Evolutionary conservation across 2,113 vertebrate species (phyloP).

Genomic region (Reinhardtius hippoglossoides): DNA sequence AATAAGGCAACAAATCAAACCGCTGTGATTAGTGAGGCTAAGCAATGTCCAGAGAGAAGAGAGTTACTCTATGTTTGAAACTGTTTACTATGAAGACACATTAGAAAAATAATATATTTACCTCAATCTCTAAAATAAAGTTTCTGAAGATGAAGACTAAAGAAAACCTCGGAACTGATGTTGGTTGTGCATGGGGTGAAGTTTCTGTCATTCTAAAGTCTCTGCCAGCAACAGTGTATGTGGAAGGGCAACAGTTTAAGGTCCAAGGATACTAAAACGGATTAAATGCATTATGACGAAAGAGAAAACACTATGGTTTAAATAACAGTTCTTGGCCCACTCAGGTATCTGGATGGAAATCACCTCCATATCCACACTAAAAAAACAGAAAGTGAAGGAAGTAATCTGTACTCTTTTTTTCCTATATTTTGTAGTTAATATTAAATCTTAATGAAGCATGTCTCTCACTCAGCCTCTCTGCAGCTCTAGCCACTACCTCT

Average conservation of each 20-base stretch:
- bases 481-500: constrained; percentile 51
- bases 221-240: constrained; percentile 34
- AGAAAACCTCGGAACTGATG: constrained; percentile 35
- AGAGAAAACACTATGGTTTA: constrained; percentile 70
- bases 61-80: constrained; percentile 34
- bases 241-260: constrained; percentile 66
- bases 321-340: constrained; percentile 76
- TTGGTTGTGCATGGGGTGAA: constrained; percentile 26
- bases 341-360: constrained; percentile 60
- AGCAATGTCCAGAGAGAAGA: constrained; percentile 43
- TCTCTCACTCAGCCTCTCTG: constrained; percentile 48
- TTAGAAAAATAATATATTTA: constrained; percentile 73
- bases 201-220: constrained; percentile 29
- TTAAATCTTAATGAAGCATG: constrained; percentile 53
- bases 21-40: constrained; percentile 45
- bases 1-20: constrained; percentile 66
- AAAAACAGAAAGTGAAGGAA: constrained; percentile 59
- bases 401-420: constrained; percentile 46
- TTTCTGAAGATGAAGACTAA: constrained; percentile 20
- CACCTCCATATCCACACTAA: constrained; percentile 50
- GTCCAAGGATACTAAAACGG: constrained; percentile 54
- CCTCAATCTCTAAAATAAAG: constrained; percentile 52
- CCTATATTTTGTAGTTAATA: constrained; percentile 68
- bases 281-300: constrained; percentile 52
- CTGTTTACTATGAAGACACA: constrained; percentile 56